phyloP scores from a whole-genome alignment of 2,113 vertebrate species.

The Felis chaus region DNA sequence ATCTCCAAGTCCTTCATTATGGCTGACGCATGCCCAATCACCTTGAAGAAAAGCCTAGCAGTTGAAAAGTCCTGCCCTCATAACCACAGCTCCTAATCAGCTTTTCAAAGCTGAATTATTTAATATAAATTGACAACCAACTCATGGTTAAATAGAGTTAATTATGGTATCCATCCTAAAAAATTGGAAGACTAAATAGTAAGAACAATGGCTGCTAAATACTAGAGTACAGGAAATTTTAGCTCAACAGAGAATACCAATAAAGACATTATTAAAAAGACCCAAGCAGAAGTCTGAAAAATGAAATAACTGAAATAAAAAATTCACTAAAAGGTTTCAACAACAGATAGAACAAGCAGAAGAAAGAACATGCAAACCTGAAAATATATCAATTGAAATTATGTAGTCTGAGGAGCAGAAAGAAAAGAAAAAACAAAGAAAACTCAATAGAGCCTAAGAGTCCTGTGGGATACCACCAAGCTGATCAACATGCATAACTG shows the following conservation, averaged over 20 bases:
- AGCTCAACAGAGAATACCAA: not conserved
- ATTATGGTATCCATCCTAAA: not conserved
- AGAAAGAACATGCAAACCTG: not conserved
- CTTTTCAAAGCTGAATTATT: not conserved
- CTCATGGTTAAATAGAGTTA: not conserved
- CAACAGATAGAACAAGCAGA: not conserved
- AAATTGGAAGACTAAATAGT: not conserved
- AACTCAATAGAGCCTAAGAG: not conserved
- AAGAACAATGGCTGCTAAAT: not conserved
- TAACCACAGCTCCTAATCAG: not conserved
- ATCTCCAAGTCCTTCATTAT: not conserved
- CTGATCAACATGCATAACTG: not conserved
- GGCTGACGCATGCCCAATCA: not conserved
- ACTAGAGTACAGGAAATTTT: not conserved
- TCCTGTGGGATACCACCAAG: not conserved
- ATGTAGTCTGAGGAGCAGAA: not conserved
- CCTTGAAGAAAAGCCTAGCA: not conserved
- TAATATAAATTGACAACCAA: not conserved
- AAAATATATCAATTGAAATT: not conserved
- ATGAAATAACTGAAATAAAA: not conserved
- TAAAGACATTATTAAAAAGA: not conserved
- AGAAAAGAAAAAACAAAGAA: not conserved
- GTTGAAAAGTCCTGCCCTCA: not conserved
- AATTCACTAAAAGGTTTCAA: not conserved
- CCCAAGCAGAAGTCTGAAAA: not conserved